Evolutionary conservation across 2,797 vertebrate species (phyloP).

Genomic region (Nothura maculosa): DNA sequence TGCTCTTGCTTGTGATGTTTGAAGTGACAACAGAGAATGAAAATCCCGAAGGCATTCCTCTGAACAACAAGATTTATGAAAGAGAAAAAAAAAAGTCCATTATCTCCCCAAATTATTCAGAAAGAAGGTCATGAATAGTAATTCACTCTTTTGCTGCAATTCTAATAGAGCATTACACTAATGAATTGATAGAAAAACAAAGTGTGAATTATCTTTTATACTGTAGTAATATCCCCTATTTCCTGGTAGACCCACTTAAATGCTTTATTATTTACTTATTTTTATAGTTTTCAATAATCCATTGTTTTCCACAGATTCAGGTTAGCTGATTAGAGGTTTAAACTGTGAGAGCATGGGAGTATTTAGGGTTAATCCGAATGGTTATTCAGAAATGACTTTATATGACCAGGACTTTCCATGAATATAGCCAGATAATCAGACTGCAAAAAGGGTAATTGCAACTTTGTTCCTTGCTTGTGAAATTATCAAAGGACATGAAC

Average conservation of each 20-base stretch:
- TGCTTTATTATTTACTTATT: conserved; percentile 1
- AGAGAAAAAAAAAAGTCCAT: neutral
- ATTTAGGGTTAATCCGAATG: conserved; percentile 5
- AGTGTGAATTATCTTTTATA: neutral
- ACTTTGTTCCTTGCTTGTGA: neutral
- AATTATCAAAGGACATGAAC: conserved; percentile 12
- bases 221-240: neutral
- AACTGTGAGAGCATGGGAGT: conserved; percentile 29
- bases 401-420: conserved; percentile 48
- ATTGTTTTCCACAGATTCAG: conserved; percentile 46
- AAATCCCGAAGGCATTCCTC: neutral
- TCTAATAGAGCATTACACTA: neutral
- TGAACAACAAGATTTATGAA: neutral
- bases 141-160: neutral
- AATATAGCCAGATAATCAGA: conserved; percentile 53
- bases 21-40: neutral
- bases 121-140: neutral
- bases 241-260: neutral
- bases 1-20: neutral
- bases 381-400: neutral
- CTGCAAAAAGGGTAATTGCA: neutral
- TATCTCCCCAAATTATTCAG: neutral
- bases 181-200: neutral
- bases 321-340: conserved; percentile 64
- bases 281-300: conserved; percentile 28